A percentile compares a stretch with the other conserved stretches of the same genome.
These are phyloP conservation scores for Silurus aristotelis DNA, from an alignment of 2,797 vertebrate species.

Conservation along the genomic window DNA sequence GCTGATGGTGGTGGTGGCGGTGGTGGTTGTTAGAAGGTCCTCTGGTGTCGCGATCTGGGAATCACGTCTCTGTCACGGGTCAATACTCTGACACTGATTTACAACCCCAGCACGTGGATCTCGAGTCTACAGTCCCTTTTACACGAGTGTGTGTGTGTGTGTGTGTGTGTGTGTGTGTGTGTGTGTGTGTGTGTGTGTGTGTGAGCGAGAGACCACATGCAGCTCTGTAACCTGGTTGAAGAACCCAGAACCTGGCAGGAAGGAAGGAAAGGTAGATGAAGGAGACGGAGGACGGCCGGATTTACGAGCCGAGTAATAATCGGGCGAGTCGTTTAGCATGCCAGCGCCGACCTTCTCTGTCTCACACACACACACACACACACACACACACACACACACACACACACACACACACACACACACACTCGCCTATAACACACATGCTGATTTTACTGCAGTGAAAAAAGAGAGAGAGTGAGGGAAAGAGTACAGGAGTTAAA, in stretches of 20 bases:
- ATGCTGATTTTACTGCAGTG: too few relatives aligned
- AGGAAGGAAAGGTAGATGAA: constrained; percentile 7
- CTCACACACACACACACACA: constrained; percentile 47
- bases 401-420: not conserved
- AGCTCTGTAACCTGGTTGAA: constrained; percentile 41
- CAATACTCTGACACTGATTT: constrained; percentile 44
- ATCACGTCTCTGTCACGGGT: constrained; percentile 30
- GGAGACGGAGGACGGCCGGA: constrained; percentile 53
- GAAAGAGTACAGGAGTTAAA: too few relatives aligned
- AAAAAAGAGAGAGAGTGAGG: too few relatives aligned
- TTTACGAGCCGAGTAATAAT: constrained; percentile 68
- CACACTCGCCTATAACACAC: too few relatives aligned
- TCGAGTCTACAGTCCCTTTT: not conserved
- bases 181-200: constrained; percentile 28
- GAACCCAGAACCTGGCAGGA: not conserved
- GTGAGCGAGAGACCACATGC: constrained; percentile 18
- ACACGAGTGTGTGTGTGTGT: constrained; percentile 18
- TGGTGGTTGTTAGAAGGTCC: too few relatives aligned
- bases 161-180: constrained; percentile 31
- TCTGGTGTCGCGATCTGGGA: not conserved
- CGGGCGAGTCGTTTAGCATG: constrained; percentile 53
- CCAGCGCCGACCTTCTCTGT: constrained; percentile 18
- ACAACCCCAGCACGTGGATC: constrained; percentile 8
- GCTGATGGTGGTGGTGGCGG: too few relatives aligned
- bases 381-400: not conserved